Evolutionary conservation across 2,888 invertebrate genomes (phyloP).

Genomic region (Pandemis cinnamomeana): DNA sequence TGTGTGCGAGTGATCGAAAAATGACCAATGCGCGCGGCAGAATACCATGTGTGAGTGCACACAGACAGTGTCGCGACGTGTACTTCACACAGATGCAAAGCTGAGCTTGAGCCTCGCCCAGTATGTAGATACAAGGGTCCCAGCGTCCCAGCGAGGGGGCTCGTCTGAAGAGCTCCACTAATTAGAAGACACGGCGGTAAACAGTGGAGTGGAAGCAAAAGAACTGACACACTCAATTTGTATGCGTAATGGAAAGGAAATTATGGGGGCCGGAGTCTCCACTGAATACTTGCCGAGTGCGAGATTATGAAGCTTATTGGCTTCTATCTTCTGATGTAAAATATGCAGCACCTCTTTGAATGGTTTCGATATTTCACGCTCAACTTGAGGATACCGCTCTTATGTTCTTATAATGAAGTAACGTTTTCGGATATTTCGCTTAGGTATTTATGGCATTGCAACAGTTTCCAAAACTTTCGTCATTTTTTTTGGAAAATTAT

Average conservation of each 20-base stretch:
- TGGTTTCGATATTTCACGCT: not conserved
- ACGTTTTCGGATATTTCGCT: not conserved
- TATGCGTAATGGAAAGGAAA: conserved; percentile 35
- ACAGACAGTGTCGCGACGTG: not conserved
- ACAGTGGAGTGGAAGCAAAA: conserved; percentile 34
- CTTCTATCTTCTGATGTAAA: conserved; percentile 3
- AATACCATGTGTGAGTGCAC: not conserved
- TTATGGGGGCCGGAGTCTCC: not conserved
- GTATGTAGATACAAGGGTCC: conserved; percentile 18
- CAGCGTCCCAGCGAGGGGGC: conserved; percentile 20
- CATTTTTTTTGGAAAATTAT: too few relatives aligned
- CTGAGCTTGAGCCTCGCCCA: not conserved
- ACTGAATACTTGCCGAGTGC: not conserved
- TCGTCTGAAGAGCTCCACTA: conserved; percentile 34
- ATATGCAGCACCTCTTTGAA: not conserved
- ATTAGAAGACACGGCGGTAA: conserved; percentile 37
- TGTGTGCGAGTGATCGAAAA: not conserved
- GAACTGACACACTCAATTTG: conserved; percentile 40
- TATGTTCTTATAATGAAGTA: not conserved
- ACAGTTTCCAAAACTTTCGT: too few relatives aligned
- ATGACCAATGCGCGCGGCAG: not conserved
- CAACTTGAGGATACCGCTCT: not conserved
- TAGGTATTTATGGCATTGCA: not conserved
- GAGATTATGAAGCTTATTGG: conserved; percentile 9
- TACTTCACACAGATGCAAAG: not conserved